These are phyloP conservation scores for Romanogobio albipinnatus DNA, from an alignment of 2,113 vertebrate species.

Conservation along the genomic window DNA sequence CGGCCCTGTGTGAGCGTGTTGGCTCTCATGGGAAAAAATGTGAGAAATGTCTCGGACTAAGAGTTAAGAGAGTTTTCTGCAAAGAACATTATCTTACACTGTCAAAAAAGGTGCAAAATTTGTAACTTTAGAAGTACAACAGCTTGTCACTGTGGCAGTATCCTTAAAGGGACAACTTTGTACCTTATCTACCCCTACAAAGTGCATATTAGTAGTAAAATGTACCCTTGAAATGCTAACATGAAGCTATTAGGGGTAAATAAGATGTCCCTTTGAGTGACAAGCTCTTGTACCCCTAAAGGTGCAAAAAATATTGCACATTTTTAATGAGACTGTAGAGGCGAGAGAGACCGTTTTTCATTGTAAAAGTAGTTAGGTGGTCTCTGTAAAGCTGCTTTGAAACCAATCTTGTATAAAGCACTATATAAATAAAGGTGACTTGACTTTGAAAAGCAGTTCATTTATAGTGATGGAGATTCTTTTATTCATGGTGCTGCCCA, in stretches of 20 bases:
- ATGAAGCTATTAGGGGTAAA: not conserved
- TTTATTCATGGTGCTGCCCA: not conserved
- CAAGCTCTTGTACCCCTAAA: not conserved
- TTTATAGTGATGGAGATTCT: not conserved
- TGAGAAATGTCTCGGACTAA: conserved; percentile 57
- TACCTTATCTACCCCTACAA: not conserved
- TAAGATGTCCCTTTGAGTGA: not conserved
- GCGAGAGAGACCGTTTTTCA: not conserved
- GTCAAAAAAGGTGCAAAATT: not conserved
- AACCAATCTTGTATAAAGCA: too few relatives aligned
- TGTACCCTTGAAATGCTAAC: not conserved
- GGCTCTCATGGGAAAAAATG: conserved; percentile 66
- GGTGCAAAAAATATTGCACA: too few relatives aligned
- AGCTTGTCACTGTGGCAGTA: not conserved
- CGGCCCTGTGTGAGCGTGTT: conserved; percentile 65
- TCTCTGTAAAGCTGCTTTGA: too few relatives aligned
- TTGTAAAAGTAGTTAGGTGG: too few relatives aligned
- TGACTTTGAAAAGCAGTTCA: not conserved
- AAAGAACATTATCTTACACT: conserved; percentile 54
- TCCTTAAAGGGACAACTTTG: conserved; percentile 24
- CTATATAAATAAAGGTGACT: not conserved
- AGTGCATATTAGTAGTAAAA: not conserved
- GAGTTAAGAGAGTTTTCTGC: conserved; percentile 63
- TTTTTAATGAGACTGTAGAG: not conserved
- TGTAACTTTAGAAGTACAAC: too few relatives aligned